Evolutionary conservation across 2,797 vertebrate species (phyloP).

Genomic region (Parauchenoglanis punctatus): DNA sequence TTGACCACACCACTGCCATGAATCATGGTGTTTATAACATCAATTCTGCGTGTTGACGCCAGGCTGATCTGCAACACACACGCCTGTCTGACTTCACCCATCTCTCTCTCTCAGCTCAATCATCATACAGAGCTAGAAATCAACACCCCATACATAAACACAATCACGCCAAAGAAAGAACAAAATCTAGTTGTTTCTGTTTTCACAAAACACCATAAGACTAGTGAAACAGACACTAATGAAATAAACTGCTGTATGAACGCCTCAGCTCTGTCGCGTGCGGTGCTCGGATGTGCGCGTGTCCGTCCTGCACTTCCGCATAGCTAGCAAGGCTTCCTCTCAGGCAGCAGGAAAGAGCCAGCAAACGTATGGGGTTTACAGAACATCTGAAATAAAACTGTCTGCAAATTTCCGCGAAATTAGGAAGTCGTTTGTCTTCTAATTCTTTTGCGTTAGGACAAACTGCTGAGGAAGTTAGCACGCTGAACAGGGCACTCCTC

Average conservation of each 20-base stretch:
- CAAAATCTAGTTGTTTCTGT: not conserved
- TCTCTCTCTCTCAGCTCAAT: not conserved
- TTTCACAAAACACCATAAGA: not conserved
- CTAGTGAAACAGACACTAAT: not conserved
- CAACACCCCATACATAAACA: not conserved
- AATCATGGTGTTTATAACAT: not conserved
- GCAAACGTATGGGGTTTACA: not conserved
- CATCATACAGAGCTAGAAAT: not conserved
- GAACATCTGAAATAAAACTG: not conserved
- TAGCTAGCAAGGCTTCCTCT: conserved; percentile 13
- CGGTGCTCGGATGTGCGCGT: too few relatives aligned
- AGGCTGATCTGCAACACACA: not conserved
- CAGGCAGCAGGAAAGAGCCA: not conserved
- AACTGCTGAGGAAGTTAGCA: not conserved
- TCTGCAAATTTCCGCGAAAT: not conserved
- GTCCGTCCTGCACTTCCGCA: conserved; percentile 38
- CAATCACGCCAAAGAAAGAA: not conserved
- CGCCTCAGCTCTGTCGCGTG: too few relatives aligned
- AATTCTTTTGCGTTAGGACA: not conserved
- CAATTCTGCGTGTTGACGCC: not conserved
- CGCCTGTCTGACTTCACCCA: not conserved
- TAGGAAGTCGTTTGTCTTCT: not conserved
- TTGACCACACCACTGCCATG: not conserved
- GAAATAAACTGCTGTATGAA: not conserved
- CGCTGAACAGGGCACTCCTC: not conserved